Conservation (phyloP, 2,113 vertebrate genomes). For the Hippopotamus amphibius region DNA sequence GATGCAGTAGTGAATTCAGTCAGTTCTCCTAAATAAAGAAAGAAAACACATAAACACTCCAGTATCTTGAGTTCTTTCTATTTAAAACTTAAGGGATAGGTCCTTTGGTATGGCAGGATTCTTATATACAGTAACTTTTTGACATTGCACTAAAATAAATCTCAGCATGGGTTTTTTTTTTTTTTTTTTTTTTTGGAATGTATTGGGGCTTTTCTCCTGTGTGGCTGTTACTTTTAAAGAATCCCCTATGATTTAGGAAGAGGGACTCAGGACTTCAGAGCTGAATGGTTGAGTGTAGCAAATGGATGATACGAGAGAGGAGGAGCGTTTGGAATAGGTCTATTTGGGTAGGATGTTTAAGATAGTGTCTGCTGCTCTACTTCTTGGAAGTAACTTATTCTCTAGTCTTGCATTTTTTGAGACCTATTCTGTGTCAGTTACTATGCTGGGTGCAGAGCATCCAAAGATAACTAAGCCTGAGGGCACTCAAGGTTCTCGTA, state of each 20-base stretch:
- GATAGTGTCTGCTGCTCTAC: background rate
- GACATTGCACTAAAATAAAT: background rate
- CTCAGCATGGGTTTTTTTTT: background rate
- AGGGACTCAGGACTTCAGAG: background rate
- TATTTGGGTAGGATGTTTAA: background rate
- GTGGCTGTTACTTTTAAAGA: slow-evolving; percentile 36
- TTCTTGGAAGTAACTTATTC: background rate
- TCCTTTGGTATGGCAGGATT: background rate
- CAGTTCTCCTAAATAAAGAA: background rate
- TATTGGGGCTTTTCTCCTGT: background rate
- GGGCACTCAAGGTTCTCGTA: background rate
- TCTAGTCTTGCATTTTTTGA: background rate
- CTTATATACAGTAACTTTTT: background rate
- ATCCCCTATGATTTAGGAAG: slow-evolving; percentile 26
- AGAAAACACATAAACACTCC: background rate
- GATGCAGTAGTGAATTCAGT: background rate
- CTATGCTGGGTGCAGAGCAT: background rate
- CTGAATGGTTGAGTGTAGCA: background rate
- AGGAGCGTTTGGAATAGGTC: background rate
- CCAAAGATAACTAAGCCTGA: background rate
- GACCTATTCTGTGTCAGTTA: background rate
- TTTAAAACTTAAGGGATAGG: slow-evolving; percentile 26
- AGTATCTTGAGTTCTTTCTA: background rate
- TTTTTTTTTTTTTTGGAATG: background rate
- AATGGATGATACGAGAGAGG: background rate